phyloP scores from a whole-genome alignment of 2,797 vertebrate species.

The Mormyrus hasselquistii region DNA sequence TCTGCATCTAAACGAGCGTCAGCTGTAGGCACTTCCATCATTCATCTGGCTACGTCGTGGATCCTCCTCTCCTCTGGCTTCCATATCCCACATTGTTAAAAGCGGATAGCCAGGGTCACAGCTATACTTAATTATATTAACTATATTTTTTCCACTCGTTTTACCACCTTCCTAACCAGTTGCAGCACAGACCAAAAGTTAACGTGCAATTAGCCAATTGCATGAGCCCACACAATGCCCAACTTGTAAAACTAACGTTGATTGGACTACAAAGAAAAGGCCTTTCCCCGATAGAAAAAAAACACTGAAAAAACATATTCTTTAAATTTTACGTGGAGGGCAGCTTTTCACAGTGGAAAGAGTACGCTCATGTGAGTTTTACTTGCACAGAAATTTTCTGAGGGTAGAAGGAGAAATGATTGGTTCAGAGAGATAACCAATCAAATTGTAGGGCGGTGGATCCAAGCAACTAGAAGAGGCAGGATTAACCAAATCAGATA shows the following conservation, averaged over 20 bases:
- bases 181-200: neutral
- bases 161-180: neutral
- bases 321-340: neutral
- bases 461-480: neutral
- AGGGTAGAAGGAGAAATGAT: neutral
- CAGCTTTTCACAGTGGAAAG: neutral
- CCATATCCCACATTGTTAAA: neutral
- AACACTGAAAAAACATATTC: neutral
- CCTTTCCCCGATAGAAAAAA: neutral
- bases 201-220: neutral
- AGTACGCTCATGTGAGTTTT: neutral
- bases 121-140: neutral
- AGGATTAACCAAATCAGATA: neutral
- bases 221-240: neutral
- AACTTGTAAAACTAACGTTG: neutral
- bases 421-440: neutral
- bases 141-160: neutral
- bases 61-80: neutral
- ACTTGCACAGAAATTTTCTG: neutral
- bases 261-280: neutral
- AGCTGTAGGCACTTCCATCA: conserved; percentile 11
- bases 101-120: neutral
- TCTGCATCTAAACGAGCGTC: conserved; percentile 3
- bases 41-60: neutral
- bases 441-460: neutral